Conservation (phyloP, 2,113 vertebrate species). For the Spea multiplicata region DNA sequence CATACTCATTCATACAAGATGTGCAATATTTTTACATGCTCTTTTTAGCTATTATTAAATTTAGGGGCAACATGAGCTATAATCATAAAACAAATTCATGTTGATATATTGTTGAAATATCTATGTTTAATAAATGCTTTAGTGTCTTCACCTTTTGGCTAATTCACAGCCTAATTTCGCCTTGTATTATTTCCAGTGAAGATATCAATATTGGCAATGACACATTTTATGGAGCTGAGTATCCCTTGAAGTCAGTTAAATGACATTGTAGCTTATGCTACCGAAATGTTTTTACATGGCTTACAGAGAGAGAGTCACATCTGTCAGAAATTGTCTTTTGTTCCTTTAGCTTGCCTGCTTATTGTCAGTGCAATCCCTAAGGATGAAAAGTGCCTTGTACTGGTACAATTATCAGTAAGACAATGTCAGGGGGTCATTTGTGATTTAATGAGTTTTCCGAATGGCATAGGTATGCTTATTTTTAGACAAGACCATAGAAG, state of each 20-base stretch:
- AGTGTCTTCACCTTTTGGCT: background rate
- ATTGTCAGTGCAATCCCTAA: slow-evolving; percentile 45
- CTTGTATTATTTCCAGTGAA: slow-evolving; percentile 28
- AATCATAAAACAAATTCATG: too few relatives aligned
- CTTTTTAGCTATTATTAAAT: too few relatives aligned
- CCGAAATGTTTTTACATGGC: slow-evolving; percentile 38
- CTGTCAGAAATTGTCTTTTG: slow-evolving; percentile 47
- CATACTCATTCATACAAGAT: too few relatives aligned
- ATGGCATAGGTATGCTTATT: slow-evolving; percentile 47
- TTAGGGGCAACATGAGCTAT: too few relatives aligned
- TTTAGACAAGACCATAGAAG: slow-evolving; percentile 23
- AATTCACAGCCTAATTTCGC: background rate
- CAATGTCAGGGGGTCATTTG: slow-evolving; percentile 48
- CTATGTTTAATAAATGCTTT: too few relatives aligned
- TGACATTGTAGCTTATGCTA: slow-evolving; percentile 44
- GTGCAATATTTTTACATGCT: too few relatives aligned
- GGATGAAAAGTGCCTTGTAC: slow-evolving; percentile 45
- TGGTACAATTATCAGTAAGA: slow-evolving; percentile 45
- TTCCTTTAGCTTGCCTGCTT: slow-evolving; percentile 48
- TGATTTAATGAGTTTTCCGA: slow-evolving; percentile 46
- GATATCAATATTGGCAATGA: slow-evolving; percentile 35
- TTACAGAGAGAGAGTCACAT: slow-evolving; percentile 44
- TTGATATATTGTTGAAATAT: too few relatives aligned
- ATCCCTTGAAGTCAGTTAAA: slow-evolving; percentile 34
- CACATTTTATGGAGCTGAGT: slow-evolving; percentile 31